These are phyloP conservation scores for Coelopa pilipes DNA, from an alignment of 2,888 invertebrate species.

Conservation along the genomic window DNA sequence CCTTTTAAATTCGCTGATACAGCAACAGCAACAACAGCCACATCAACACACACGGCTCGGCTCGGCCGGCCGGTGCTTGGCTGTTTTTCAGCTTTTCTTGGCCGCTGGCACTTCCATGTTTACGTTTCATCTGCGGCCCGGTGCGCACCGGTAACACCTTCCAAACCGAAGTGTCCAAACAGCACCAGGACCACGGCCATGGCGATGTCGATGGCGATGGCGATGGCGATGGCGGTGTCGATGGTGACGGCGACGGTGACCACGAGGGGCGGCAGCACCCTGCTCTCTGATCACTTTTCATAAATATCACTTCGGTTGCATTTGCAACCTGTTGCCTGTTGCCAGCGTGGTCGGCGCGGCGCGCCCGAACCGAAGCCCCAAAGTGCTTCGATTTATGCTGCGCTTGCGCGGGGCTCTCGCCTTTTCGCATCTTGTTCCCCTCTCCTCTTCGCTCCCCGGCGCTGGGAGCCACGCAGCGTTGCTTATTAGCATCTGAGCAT, in stretches of 20 bases:
- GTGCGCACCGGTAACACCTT: slow-evolving; percentile 46
- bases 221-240: too few species aligned
- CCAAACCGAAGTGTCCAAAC: slow-evolving; percentile 26
- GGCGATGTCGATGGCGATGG: too few species aligned
- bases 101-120: slow-evolving; percentile 40
- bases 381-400: slow-evolving; percentile 43
- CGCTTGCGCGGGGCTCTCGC: slow-evolving; percentile 43
- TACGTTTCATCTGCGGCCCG: slow-evolving; percentile 27
- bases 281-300: slow-evolving; percentile 44
- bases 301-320: slow-evolving; percentile 42
- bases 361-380: slow-evolving; percentile 26
- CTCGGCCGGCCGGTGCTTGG: background rate
- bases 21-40: slow-evolving; percentile 1
- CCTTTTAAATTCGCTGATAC: slow-evolving; percentile 35
- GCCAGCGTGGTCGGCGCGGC: background rate
- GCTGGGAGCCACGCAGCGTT: slow-evolving; percentile 35
- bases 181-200: too few species aligned
- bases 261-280: background rate
- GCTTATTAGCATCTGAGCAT: slow-evolving; percentile 35
- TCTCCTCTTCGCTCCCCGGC: slow-evolving; percentile 7
- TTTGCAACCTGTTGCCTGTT: slow-evolving; percentile 37
- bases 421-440: slow-evolving; percentile 14
- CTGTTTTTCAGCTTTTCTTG: slow-evolving; percentile 20
- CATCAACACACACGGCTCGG: background rate
- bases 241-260: too few species aligned